These are phyloP conservation scores for Bolborhynchus lineola DNA, from an alignment of 2,113 vertebrate species.

Conservation along the genomic window DNA sequence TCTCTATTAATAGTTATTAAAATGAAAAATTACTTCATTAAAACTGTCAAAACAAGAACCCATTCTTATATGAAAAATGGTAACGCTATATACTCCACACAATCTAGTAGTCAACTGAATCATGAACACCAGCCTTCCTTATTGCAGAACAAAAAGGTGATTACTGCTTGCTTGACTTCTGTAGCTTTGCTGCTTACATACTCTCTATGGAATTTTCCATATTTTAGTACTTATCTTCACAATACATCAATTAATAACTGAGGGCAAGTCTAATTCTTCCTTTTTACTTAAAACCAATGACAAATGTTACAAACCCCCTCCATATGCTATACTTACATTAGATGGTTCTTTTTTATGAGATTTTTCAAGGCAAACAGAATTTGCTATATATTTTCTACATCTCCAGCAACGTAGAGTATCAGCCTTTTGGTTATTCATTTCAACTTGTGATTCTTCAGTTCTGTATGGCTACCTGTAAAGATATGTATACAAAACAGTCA, in stretches of 20 bases:
- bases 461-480: conserved; percentile 41
- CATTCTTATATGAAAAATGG: not conserved
- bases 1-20: not conserved
- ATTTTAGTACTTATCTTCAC: not conserved
- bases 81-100: not conserved
- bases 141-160: not conserved
- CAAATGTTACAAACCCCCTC: not conserved
- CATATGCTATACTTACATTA: conserved; percentile 43
- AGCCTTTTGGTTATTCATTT: conserved; percentile 26
- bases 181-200: not conserved
- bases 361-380: conserved; percentile 62
- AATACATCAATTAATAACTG: not conserved
- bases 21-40: not conserved
- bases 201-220: not conserved
- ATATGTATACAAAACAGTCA: not conserved
- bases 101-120: not conserved
- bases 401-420: conserved; percentile 68
- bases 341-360: not conserved
- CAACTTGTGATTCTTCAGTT: conserved; percentile 9
- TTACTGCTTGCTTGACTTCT: not conserved
- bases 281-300: not conserved
- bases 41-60: not conserved
- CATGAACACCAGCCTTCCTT: not conserved
- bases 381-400: conserved; percentile 71
- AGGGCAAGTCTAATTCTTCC: not conserved